phyloP scores from a whole-genome alignment of 1,140 invertebrate genomes.

The Heliconius himera region DNA sequence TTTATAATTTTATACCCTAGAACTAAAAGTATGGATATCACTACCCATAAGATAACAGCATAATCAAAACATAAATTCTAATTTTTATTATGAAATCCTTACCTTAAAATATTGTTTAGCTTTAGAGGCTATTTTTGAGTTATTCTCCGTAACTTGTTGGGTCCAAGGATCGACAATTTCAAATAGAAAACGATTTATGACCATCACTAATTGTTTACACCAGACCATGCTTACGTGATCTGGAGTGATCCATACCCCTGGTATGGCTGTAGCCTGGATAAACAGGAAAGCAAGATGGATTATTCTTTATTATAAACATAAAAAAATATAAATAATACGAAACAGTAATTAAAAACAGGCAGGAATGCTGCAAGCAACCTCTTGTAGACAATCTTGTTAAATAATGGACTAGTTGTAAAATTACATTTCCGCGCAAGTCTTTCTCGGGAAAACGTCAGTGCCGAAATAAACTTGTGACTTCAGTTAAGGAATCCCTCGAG shows the following conservation, averaged over 20 bases:
- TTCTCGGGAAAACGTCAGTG: no score
- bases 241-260: conserved; percentile 92
- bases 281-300: conserved; percentile 33
- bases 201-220: conserved; percentile 95
- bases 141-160: conserved; percentile 74
- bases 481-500: no score
- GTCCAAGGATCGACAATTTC: conserved; percentile 87
- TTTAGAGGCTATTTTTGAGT: conserved; percentile 52
- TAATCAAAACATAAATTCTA: not conserved
- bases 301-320: no score
- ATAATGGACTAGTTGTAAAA: no score
- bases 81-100: conserved; percentile 15
- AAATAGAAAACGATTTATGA: conserved; percentile 90
- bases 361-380: no score
- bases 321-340: no score
- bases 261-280: conserved; percentile 88
- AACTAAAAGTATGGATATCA: not conserved
- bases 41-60: no score
- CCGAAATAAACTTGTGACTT: no score
- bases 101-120: conserved; percentile 78
- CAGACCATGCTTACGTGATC: conserved; percentile 94
- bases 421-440: no score
- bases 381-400: no score
- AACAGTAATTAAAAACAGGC: no score
- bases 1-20: not conserved